These are phyloP conservation scores for Paracyclopina nana DNA, from an alignment of 1,140 invertebrate genomes.

Conservation along the genomic window DNA sequence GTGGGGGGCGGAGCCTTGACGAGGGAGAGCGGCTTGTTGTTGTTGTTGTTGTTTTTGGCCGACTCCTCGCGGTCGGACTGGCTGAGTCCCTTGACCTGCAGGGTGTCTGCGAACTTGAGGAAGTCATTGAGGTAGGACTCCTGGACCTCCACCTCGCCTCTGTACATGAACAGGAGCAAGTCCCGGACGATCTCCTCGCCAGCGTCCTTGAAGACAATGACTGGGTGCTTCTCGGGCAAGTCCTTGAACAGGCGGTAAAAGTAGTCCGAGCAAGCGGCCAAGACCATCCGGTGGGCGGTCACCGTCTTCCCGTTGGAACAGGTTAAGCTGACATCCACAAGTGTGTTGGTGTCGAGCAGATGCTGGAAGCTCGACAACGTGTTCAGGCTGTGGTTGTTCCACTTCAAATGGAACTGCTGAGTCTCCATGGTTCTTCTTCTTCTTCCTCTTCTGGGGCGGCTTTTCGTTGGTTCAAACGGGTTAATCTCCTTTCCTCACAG, in stretches of 20 bases:
- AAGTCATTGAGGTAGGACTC: slow-evolving; percentile 70
- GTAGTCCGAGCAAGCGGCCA: slow-evolving; percentile 79
- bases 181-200: slow-evolving; percentile 66
- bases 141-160: slow-evolving; percentile 70
- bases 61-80: slow-evolving; percentile 1
- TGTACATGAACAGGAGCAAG: slow-evolving; percentile 76
- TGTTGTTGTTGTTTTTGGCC: background rate
- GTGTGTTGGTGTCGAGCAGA: slow-evolving; percentile 11
- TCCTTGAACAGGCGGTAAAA: slow-evolving; percentile 76
- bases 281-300: slow-evolving; percentile 58
- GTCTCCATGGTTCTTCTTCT: slow-evolving; percentile 11
- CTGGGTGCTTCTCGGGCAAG: slow-evolving; percentile 53
- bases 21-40: background rate
- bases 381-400: slow-evolving; percentile 17
- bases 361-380: slow-evolving; percentile 14
- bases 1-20: background rate
- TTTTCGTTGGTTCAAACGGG: no score
- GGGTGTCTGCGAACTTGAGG: slow-evolving; percentile 64
- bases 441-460: no score
- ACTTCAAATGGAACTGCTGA: slow-evolving; percentile 17
- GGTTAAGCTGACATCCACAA: slow-evolving; percentile 15
- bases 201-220: slow-evolving; percentile 65
- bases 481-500: no score
- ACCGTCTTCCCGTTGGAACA: slow-evolving; percentile 21
- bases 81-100: slow-evolving; percentile 19